Evolutionary conservation across 2,113 vertebrate species (phyloP).

Genomic region (Eidolon helvum): DNA sequence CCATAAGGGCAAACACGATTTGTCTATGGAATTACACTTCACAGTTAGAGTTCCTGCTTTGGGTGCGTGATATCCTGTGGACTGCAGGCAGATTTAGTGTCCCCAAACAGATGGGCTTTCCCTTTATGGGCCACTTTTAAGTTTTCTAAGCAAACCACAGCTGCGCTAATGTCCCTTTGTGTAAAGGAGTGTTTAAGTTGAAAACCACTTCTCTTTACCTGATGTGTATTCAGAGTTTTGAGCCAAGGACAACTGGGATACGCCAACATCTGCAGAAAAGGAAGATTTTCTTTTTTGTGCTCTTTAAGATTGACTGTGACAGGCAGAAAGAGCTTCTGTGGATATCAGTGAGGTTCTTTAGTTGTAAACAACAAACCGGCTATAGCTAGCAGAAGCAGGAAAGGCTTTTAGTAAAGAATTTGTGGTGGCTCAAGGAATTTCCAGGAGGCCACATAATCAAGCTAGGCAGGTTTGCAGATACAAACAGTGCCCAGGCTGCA

Average conservation of each 20-base stretch:
- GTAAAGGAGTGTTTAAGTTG: slow-evolving; percentile 63
- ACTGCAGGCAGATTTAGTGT: slow-evolving; percentile 73
- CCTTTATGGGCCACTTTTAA: slow-evolving; percentile 71
- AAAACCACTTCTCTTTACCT: slow-evolving; percentile 63
- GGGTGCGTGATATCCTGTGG: slow-evolving; percentile 66
- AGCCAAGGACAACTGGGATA: slow-evolving; percentile 24
- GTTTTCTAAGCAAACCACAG: slow-evolving; percentile 66
- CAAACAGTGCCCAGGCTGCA: background rate
- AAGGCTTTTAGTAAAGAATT: background rate
- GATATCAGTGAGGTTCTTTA: background rate
- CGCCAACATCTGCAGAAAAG: slow-evolving; percentile 39
- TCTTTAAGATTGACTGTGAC: background rate
- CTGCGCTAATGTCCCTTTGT: slow-evolving; percentile 71
- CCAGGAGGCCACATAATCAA: background rate
- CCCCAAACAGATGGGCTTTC: slow-evolving; percentile 75
- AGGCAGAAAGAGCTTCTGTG: background rate
- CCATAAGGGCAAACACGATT: slow-evolving; percentile 68
- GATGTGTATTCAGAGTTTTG: slow-evolving; percentile 58
- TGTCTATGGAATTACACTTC: slow-evolving; percentile 69
- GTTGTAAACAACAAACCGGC: background rate
- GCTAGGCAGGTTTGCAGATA: background rate
- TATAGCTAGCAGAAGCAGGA: background rate
- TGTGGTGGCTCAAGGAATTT: background rate
- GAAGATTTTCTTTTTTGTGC: slow-evolving; percentile 16
- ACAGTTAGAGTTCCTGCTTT: slow-evolving; percentile 60